Conservation (phyloP, 2,797 vertebrate genomes). For the Tamandua tetradactyla region DNA sequence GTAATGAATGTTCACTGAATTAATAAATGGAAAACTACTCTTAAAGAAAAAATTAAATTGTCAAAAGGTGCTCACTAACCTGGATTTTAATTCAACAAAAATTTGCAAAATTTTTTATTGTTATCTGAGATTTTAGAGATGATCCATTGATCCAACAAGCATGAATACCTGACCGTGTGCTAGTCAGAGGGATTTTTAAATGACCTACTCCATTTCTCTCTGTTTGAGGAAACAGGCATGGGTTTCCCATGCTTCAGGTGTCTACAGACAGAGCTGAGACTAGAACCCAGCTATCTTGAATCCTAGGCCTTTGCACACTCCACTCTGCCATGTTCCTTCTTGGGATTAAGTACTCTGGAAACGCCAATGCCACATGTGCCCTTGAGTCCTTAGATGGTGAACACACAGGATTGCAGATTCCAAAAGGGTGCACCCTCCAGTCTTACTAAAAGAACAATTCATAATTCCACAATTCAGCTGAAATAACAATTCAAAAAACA, state of each 20-base stretch:
- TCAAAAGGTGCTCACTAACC: neutral
- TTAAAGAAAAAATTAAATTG: neutral
- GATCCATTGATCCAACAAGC: neutral
- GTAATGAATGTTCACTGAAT: neutral
- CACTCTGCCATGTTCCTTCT: neutral
- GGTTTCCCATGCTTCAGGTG: neutral
- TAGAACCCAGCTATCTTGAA: neutral
- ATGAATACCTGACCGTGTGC: neutral
- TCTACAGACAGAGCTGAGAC: neutral
- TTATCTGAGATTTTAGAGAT: neutral
- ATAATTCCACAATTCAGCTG: neutral
- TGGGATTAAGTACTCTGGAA: neutral
- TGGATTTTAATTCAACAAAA: neutral
- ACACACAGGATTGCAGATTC: neutral
- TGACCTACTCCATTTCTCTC: neutral
- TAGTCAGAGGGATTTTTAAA: neutral
- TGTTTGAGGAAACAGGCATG: neutral
- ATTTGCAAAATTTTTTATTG: neutral
- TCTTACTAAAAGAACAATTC: neutral
- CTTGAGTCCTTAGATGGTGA: neutral
- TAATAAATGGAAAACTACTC: neutral
- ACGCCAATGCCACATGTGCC: neutral
- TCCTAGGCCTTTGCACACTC: neutral
- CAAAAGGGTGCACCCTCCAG: neutral
- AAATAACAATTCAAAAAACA: too few relatives aligned